Evolutionary conservation across 2,113 vertebrate species (phyloP).

Genomic region (Crotalus viridis): DNA sequence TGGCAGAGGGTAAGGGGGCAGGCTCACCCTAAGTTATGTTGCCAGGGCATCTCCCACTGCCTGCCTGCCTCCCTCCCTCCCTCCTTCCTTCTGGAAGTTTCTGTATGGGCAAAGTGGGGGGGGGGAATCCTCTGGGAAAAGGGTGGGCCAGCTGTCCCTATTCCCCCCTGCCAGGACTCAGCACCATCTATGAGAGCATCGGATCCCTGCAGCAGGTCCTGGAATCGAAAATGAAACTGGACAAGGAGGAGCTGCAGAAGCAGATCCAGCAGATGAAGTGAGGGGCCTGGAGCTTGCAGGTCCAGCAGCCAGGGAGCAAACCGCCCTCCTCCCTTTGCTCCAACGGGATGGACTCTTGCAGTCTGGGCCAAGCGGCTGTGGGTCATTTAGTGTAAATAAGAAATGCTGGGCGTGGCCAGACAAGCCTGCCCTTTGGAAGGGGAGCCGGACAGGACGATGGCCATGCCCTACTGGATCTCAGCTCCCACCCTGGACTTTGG

Average conservation of each 20-base stretch:
- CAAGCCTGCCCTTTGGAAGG: not conserved
- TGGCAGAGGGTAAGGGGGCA: not conserved
- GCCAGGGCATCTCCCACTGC: not conserved
- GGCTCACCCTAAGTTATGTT: not conserved
- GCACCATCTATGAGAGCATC: constrained; percentile 79
- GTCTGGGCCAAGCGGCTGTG: constrained; percentile 53
- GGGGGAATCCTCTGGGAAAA: not conserved
- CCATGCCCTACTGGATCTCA: constrained; percentile 32
- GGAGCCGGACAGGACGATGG: constrained; percentile 24
- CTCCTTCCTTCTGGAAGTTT: not conserved
- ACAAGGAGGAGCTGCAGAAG: constrained; percentile 77
- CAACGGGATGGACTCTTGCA: constrained; percentile 33
- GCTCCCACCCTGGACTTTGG: constrained; percentile 23
- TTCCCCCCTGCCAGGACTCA: constrained; percentile 65
- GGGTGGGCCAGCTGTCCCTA: not conserved
- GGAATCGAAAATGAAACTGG: constrained; percentile 77
- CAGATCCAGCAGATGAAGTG: constrained; percentile 73
- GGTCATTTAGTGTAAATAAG: constrained; percentile 46
- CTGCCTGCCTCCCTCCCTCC: not conserved
- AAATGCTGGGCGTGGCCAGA: constrained; percentile 21
- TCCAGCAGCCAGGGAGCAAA: accelerated
- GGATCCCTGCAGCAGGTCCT: constrained; percentile 77
- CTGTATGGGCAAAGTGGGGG: not conserved
- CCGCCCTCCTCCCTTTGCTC: constrained; percentile 11
- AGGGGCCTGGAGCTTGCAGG: constrained; percentile 18